A percentile compares a stretch with the other conserved stretches of the same genome.
These are phyloP conservation scores for Lacerta agilis DNA, from an alignment of 2,797 vertebrate species.

Conservation along the genomic window DNA sequence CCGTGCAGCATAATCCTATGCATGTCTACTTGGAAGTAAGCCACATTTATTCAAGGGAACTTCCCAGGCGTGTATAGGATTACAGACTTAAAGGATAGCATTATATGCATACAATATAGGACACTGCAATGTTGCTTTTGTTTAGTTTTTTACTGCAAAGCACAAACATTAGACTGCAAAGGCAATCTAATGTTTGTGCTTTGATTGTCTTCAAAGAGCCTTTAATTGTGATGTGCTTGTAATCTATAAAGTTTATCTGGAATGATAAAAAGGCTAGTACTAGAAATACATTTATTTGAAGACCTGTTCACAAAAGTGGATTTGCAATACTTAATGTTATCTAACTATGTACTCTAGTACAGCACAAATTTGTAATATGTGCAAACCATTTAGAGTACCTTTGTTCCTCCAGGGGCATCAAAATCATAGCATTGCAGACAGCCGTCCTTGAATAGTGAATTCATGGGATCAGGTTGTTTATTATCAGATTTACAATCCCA, in stretches of 20 bases:
- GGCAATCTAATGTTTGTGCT: constrained; percentile 8
- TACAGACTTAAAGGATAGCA: background rate
- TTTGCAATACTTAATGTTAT: background rate
- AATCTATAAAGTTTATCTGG: background rate
- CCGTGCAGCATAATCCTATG: background rate
- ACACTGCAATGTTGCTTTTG: background rate
- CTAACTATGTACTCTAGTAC: background rate
- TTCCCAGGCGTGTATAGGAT: background rate
- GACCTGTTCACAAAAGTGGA: background rate
- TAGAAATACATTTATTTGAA: background rate
- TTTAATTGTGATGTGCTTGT: background rate
- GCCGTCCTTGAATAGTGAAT: background rate
- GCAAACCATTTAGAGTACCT: background rate
- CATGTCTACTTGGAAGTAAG: background rate
- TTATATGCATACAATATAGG: background rate
- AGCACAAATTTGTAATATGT: background rate
- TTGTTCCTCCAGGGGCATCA: too few species aligned
- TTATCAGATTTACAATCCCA: background rate
- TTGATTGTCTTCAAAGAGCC: background rate
- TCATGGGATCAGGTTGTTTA: background rate
- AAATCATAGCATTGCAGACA: background rate
- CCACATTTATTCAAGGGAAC: background rate
- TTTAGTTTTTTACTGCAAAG: background rate
- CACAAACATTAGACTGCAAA: background rate
- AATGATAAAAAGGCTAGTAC: background rate